Percentiles rank a stretch among this genome's conserved stretches.
phyloP scores from a whole-genome alignment of 2,888 invertebrate genomes.

The Erebia palarica region DNA sequence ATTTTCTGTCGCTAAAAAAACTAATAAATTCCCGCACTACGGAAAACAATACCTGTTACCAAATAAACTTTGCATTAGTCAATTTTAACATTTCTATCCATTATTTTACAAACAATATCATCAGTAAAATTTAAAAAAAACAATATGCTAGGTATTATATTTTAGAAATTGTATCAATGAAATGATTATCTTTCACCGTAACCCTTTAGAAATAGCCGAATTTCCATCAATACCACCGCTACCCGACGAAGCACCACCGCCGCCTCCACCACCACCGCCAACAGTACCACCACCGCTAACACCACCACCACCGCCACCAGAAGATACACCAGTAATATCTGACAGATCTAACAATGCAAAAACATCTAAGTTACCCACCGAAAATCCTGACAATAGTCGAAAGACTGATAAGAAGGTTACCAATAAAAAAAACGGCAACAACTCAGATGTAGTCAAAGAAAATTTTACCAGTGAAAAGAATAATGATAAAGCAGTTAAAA shows the following conservation, averaged over 20 bases:
- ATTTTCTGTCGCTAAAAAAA: too few species aligned
- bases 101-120: too few species aligned
- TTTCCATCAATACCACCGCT: slow-evolving; percentile 74
- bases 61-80: too few species aligned
- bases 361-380: slow-evolving; percentile 11
- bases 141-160: background rate
- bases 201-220: slow-evolving; percentile 55
- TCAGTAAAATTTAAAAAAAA: background rate
- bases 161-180: background rate
- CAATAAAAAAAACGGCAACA: background rate
- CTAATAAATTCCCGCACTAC: too few species aligned
- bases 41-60: too few species aligned
- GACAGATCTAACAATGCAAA: slow-evolving; percentile 24
- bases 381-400: slow-evolving; percentile 27
- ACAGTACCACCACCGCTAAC: slow-evolving; percentile 26
- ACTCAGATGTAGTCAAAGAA: slow-evolving; percentile 2
- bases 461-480: slow-evolving; percentile 21
- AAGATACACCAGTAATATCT: slow-evolving; percentile 32
- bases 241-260: slow-evolving; percentile 71
- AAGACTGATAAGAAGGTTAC: background rate
- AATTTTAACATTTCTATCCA: too few species aligned
- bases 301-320: slow-evolving; percentile 41
- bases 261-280: slow-evolving; percentile 53
- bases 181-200: background rate
- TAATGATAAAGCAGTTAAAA: background rate